These are phyloP conservation scores for Glossosoma conforme DNA, from an alignment of 1,140 invertebrate species.

Conservation along the genomic window DNA sequence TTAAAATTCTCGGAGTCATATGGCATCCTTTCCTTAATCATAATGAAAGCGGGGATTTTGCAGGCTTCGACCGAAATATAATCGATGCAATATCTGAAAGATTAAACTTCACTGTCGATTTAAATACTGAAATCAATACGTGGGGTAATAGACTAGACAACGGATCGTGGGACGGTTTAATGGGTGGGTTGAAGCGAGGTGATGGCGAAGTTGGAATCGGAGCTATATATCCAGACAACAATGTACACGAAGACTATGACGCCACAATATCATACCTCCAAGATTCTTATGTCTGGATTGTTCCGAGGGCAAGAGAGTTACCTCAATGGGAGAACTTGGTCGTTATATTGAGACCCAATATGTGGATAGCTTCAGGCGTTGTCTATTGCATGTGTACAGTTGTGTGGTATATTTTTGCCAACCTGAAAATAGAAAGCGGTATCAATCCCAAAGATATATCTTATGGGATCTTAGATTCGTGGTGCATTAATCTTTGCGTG, in stretches of 20 bases:
- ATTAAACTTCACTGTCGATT: constrained; percentile 25
- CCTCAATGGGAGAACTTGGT: constrained; percentile 27
- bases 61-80: constrained; percentile 25
- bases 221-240: constrained; percentile 29
- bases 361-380: constrained; percentile 22
- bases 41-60: constrained; percentile 13
- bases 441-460: constrained; percentile 18
- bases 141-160: constrained; percentile 23
- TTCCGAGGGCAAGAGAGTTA: constrained; percentile 25
- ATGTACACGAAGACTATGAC: constrained; percentile 30
- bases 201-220: constrained; percentile 26
- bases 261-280: constrained; percentile 28
- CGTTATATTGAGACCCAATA: constrained; percentile 10
- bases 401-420: constrained; percentile 23
- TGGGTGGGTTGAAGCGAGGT: constrained; percentile 24
- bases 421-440: constrained; percentile 17
- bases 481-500: constrained; percentile 19
- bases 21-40: constrained; percentile 29
- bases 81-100: constrained; percentile 24
- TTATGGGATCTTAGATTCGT: constrained; percentile 16
- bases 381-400: constrained; percentile 18
- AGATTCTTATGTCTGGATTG: constrained; percentile 27
- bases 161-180: constrained; percentile 24
- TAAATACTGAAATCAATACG: constrained; percentile 4
- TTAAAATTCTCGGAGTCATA: constrained; percentile 24